Conservation (phyloP, 2,797 vertebrate species). For the Cyprinodon diabolis region DNA sequence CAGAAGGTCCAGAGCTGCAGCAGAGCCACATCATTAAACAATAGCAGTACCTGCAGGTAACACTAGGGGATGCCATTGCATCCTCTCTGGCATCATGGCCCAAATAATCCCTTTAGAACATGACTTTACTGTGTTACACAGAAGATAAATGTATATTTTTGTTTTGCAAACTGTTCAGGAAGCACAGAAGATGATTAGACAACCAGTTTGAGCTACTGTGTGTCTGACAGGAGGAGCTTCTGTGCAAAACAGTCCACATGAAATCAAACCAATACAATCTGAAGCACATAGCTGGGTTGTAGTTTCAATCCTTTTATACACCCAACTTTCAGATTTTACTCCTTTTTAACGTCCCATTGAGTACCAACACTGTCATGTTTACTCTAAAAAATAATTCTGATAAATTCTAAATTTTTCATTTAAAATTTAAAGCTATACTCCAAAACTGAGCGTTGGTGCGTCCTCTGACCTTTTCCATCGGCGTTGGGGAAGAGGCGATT, state of each 20-base stretch:
- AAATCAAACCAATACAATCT: not conserved
- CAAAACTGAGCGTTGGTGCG: too few species aligned
- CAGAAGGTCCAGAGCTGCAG: constrained; percentile 86
- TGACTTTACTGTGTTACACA: not conserved
- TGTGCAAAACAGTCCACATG: not conserved
- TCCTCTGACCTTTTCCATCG: constrained; percentile 84
- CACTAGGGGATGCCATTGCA: constrained; percentile 35
- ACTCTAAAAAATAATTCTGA: not conserved
- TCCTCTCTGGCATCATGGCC: too few species aligned
- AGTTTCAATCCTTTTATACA: not conserved
- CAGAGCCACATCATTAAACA: not conserved
- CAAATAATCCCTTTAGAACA: not conserved
- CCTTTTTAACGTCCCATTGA: not conserved
- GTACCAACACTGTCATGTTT: not conserved
- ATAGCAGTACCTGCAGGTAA: not conserved
- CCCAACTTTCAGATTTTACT: not conserved
- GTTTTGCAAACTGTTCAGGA: not conserved
- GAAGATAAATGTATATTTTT: not conserved
- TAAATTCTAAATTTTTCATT: not conserved
- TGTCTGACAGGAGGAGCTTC: not conserved
- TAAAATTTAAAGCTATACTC: not conserved
- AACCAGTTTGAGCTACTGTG: not conserved
- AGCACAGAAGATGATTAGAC: not conserved
- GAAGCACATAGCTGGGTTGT: not conserved
- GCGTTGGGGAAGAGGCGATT: constrained; percentile 86